phyloP scores from a whole-genome alignment of 2,888 invertebrate genomes.

The Polydrusus pterygomalis region DNA sequence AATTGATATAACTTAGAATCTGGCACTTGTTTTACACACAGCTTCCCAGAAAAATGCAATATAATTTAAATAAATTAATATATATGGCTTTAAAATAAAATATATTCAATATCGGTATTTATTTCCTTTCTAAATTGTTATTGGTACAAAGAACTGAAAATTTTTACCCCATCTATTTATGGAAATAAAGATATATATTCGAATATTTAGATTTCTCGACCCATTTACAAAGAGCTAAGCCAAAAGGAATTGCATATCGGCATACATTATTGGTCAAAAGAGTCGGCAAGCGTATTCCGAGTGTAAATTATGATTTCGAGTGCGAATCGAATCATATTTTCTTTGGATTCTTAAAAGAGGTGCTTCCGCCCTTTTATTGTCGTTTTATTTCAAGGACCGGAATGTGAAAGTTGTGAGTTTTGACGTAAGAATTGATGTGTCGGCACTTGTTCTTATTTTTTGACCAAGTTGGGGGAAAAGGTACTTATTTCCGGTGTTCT shows the following conservation, averaged over 20 bases:
- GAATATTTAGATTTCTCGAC: slow-evolving; percentile 43
- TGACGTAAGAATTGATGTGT: neutral
- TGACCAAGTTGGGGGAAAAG: no score
- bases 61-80: no score
- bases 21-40: no score
- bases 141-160: neutral
- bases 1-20: no score
- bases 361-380: slow-evolving; percentile 30
- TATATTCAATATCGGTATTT: no score
- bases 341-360: slow-evolving; percentile 69
- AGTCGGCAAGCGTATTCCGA: slow-evolving; percentile 70
- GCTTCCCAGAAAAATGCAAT: no score
- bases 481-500: no score
- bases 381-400: slow-evolving; percentile 21
- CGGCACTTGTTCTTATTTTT: neutral
- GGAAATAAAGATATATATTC: slow-evolving; percentile 44
- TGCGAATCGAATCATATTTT: slow-evolving; percentile 73
- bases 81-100: no score
- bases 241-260: slow-evolving; percentile 61
- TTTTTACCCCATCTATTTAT: slow-evolving; percentile 34
- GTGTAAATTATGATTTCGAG: slow-evolving; percentile 71
- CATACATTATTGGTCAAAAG: slow-evolving; percentile 73
- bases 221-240: slow-evolving; percentile 49
- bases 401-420: neutral
- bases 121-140: no score